phyloP scores from a whole-genome alignment of 2,888 invertebrate genomes.

The Parthenolecanium corni region DNA sequence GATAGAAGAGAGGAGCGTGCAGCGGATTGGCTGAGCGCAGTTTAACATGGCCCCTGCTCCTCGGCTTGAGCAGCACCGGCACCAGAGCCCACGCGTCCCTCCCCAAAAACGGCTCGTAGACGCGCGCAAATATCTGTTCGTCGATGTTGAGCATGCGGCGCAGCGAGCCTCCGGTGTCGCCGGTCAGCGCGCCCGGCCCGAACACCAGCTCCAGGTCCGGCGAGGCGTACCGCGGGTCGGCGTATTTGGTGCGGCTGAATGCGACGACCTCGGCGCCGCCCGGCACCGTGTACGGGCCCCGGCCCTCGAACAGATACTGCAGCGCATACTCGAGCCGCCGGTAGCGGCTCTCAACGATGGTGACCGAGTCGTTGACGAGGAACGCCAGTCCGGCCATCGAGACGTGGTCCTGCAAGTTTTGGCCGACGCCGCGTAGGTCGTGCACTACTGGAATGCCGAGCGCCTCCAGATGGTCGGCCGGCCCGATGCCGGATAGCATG shows the following conservation, averaged over 20 bases:
- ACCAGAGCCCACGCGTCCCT: slow-evolving; percentile 45
- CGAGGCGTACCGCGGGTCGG: slow-evolving; percentile 35
- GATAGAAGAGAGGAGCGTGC: slow-evolving; percentile 52
- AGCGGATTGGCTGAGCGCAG: slow-evolving; percentile 45
- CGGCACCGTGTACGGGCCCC: slow-evolving; percentile 39
- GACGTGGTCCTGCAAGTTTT: slow-evolving; percentile 41
- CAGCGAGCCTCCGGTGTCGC: slow-evolving; percentile 41
- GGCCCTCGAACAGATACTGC: slow-evolving; percentile 37
- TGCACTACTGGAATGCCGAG: slow-evolving; percentile 39
- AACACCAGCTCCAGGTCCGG: slow-evolving; percentile 44
- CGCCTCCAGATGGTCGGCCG: slow-evolving; percentile 37
- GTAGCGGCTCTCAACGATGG: slow-evolving; percentile 34
- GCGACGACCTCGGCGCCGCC: slow-evolving; percentile 42
- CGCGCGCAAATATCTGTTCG: slow-evolving; percentile 39
- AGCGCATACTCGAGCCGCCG: slow-evolving; percentile 36
- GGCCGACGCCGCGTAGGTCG: slow-evolving; percentile 41
- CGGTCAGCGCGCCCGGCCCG: slow-evolving; percentile 41
- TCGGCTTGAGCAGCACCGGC: slow-evolving; percentile 59
- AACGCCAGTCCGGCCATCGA: slow-evolving; percentile 39
- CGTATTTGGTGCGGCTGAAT: slow-evolving; percentile 41
- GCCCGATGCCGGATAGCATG: slow-evolving; percentile 65
- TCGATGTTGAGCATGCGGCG: slow-evolving; percentile 37
- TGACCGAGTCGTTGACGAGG: slow-evolving; percentile 35
- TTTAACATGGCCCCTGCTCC: slow-evolving; percentile 53
- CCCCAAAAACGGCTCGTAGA: slow-evolving; percentile 41